Evolutionary conservation across 2,113 vertebrate genomes (phyloP).

Genomic region (zebrafish (Danio rerio)): DNA sequence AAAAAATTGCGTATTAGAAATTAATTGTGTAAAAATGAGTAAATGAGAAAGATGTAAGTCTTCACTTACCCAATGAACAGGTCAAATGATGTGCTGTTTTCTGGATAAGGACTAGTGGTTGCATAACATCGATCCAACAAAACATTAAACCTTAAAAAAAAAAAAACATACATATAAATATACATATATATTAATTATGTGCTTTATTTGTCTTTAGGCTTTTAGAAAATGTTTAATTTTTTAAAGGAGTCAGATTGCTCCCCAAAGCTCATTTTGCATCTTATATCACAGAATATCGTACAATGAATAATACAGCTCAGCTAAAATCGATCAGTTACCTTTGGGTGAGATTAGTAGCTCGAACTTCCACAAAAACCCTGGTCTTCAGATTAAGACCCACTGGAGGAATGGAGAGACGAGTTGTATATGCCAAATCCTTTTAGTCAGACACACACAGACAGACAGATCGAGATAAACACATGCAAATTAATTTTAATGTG

Average conservation of each 20-base stretch:
- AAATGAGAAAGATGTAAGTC: neutral
- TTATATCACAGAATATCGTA: neutral
- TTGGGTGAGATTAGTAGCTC: constrained; percentile 73
- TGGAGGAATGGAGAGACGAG: constrained; percentile 58
- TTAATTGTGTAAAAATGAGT: neutral
- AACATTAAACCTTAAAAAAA: constrained; percentile 72
- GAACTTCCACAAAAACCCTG: constrained; percentile 73
- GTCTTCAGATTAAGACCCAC: constrained; percentile 74
- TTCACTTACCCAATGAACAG: constrained; percentile 78
- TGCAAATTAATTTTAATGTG: neutral
- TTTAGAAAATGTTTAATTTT: too few relatives aligned
- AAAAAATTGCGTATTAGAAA: neutral
- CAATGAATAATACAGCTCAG: neutral
- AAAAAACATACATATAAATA: neutral
- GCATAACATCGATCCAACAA: constrained; percentile 77
- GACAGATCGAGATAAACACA: neutral
- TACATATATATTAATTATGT: too few relatives aligned
- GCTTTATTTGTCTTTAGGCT: too few relatives aligned
- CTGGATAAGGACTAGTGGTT: constrained; percentile 63
- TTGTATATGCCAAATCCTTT: constrained; percentile 65
- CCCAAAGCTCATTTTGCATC: neutral
- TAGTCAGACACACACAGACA: neutral
- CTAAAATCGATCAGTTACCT: constrained; percentile 61
- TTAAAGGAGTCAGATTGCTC: too few relatives aligned
- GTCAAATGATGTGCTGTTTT: constrained; percentile 63